phyloP scores from a whole-genome alignment of 2,797 vertebrate genomes.

The Margarornis squamiger region DNA sequence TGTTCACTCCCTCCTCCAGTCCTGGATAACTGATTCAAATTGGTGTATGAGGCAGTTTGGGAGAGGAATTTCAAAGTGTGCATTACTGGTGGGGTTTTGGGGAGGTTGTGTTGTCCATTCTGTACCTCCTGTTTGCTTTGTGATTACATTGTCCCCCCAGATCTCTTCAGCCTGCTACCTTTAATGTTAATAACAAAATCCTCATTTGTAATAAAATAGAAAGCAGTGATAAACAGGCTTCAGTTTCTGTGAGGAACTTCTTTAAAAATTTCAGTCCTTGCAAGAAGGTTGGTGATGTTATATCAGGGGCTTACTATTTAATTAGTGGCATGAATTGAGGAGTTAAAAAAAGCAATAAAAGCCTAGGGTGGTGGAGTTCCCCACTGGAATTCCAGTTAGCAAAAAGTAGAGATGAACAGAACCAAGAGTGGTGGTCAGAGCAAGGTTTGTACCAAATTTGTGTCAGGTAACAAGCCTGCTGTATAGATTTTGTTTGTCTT shows the following conservation, averaged over 20 bases:
- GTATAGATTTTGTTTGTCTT: not conserved
- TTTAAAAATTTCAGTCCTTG: not conserved
- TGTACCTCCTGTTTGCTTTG: not conserved
- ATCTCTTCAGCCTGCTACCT: not conserved
- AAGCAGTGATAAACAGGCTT: not conserved
- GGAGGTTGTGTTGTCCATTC: not conserved
- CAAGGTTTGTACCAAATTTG: not conserved
- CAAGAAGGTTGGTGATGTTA: not conserved
- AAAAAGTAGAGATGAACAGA: not conserved
- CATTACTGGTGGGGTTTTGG: not conserved
- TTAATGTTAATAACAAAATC: not conserved
- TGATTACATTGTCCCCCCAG: not conserved
- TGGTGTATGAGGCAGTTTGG: not conserved
- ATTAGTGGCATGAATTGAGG: not conserved
- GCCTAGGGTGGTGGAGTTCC: not conserved
- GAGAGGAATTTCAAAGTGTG: not conserved
- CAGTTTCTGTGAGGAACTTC: not conserved
- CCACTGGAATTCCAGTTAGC: not conserved
- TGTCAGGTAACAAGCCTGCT: not conserved
- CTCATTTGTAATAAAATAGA: not conserved
- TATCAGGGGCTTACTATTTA: not conserved
- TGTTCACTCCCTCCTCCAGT: not conserved
- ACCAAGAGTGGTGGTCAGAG: not conserved
- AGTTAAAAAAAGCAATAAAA: not conserved
- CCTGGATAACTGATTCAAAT: not conserved